phyloP scores from a whole-genome alignment of 2,113 vertebrate genomes.

The Corydoras sp. region DNA sequence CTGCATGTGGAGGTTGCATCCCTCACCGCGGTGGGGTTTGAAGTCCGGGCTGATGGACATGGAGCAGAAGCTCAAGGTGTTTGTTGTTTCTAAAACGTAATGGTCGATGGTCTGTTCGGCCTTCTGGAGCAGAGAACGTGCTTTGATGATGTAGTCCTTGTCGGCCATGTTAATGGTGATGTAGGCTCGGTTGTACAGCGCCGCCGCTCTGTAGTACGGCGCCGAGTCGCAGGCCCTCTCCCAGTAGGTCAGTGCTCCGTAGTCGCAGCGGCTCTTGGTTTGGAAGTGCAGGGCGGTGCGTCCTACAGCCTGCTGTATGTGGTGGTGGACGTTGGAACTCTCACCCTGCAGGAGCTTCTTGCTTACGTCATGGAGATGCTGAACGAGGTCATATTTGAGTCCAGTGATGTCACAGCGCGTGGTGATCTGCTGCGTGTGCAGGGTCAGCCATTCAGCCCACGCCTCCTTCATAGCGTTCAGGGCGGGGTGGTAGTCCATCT shows the following conservation, averaged over 20 bases:
- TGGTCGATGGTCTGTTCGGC: slow-evolving; percentile 17
- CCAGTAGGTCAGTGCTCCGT: slow-evolving; percentile 8
- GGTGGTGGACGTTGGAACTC: slow-evolving; percentile 8
- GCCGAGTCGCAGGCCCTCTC: neutral
- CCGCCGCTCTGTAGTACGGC: slow-evolving; percentile 8
- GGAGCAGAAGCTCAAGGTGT: slow-evolving; percentile 1
- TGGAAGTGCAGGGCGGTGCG: slow-evolving; percentile 12
- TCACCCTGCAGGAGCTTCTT: neutral
- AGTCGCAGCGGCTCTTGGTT: slow-evolving; percentile 15
- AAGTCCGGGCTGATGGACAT: neutral
- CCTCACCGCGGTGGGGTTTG: slow-evolving; percentile 8
- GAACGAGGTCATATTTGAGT: neutral
- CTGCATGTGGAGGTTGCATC: slow-evolving; percentile 30
- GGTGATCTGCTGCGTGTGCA: slow-evolving; percentile 16
- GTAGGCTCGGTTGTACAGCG: slow-evolving; percentile 39
- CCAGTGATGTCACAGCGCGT: neutral
- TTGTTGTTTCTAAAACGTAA: slow-evolving; percentile 19
- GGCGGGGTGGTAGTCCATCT: slow-evolving; percentile 19
- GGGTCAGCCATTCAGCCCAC: slow-evolving; percentile 10
- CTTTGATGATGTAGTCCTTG: slow-evolving; percentile 26
- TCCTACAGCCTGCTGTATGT: slow-evolving; percentile 14
- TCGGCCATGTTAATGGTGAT: slow-evolving; percentile 39
- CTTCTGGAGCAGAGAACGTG: slow-evolving; percentile 24
- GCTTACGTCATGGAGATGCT: neutral
- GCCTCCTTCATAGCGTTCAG: slow-evolving; percentile 22